A percentile compares a stretch with the other conserved stretches of the same genome.
These are phyloP conservation scores for Actias luna DNA, from an alignment of 2,888 invertebrate species.

Conservation along the genomic window DNA sequence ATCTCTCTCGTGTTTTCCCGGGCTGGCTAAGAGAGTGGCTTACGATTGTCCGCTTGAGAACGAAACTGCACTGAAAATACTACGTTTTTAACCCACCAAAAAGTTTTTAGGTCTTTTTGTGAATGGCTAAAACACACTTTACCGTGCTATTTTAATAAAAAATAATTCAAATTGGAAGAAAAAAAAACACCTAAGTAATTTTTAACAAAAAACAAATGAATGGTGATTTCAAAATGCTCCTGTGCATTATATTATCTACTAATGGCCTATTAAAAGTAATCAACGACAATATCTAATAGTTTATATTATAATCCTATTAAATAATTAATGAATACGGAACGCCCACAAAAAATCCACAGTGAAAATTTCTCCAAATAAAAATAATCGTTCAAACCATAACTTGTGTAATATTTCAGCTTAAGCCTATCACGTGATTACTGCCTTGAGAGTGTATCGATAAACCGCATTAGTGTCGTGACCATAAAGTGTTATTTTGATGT, in stretches of 20 bases:
- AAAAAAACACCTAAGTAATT: too few species aligned
- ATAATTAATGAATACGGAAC: background rate
- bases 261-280: background rate
- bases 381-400: conserved; percentile 22
- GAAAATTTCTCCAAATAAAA: conserved; percentile 29
- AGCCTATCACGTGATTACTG: conserved; percentile 46
- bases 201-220: too few species aligned
- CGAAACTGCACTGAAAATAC: too few species aligned
- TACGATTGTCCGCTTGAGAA: too few species aligned
- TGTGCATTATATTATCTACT: background rate
- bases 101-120: too few species aligned
- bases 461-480: conserved; percentile 66
- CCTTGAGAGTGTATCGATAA: conserved; percentile 57
- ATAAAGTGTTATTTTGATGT: conserved; percentile 78
- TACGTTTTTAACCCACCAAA: too few species aligned
- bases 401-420: conserved; percentile 37
- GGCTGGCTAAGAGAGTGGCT: too few species aligned
- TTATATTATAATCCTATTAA: conserved; percentile 2
- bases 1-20: too few species aligned
- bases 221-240: background rate
- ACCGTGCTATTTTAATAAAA: too few species aligned
- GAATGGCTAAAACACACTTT: too few species aligned
- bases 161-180: too few species aligned
- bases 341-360: conserved; percentile 11
- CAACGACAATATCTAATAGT: background rate